Percentiles rank a stretch among this genome's conserved stretches.
phyloP scores from a whole-genome alignment of 2,113 vertebrate genomes.

The Cryptotis parvus region DNA sequence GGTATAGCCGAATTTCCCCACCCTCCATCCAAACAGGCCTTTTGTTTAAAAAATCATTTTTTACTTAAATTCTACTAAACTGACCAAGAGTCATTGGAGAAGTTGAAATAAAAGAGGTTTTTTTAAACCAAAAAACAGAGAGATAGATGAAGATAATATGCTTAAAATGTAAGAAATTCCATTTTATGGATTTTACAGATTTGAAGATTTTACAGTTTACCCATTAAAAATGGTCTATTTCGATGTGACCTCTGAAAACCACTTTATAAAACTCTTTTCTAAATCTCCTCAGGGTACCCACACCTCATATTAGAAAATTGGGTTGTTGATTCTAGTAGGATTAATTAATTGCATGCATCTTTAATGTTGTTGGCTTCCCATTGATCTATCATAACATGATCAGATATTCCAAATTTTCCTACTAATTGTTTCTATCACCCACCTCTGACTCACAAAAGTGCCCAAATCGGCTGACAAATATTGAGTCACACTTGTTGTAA shows the following conservation, averaged over 20 bases:
- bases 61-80: neutral
- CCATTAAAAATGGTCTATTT: too few relatives aligned
- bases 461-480: neutral
- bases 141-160: neutral
- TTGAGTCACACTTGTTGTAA: neutral
- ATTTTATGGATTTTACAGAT: neutral
- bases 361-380: neutral
- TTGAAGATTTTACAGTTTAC: too few relatives aligned
- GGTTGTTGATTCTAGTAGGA: neutral
- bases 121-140: neutral
- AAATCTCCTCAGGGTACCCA: neutral
- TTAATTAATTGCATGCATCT: neutral
- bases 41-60: neutral
- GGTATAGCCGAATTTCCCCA: neutral
- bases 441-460: neutral
- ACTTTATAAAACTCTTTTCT: neutral
- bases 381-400: neutral
- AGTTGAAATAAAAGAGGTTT: neutral
- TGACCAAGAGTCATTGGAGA: neutral
- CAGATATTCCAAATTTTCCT: neutral
- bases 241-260: neutral
- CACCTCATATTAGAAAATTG: conserved; percentile 7
- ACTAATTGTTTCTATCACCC: neutral
- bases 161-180: neutral
- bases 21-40: neutral